Evolutionary conservation across 2,113 vertebrate genomes (phyloP).

Genomic region (Nannospalax galili): DNA sequence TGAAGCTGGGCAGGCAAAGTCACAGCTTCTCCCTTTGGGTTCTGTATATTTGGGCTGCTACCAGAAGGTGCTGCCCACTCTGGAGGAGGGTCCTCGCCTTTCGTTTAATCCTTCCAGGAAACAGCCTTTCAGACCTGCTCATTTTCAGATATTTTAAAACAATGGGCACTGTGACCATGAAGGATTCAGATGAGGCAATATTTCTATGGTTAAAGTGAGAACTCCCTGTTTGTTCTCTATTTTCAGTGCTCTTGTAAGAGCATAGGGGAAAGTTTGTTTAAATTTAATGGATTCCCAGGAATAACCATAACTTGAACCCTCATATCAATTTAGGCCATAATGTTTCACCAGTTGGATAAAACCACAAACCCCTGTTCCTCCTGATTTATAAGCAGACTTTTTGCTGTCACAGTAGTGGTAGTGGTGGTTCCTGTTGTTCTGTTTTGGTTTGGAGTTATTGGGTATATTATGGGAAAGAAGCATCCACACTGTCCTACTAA

Average conservation of each 20-base stretch:
- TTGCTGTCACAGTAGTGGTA: not conserved
- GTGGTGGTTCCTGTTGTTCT: not conserved
- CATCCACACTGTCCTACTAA: not conserved
- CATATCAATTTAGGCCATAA: not conserved
- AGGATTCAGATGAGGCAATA: not conserved
- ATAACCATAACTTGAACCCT: not conserved
- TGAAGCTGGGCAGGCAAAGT: not conserved
- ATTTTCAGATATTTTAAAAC: not conserved
- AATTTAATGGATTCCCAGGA: not conserved
- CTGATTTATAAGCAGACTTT: not conserved
- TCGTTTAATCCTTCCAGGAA: not conserved
- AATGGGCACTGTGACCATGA: not conserved
- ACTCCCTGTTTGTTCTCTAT: not conserved
- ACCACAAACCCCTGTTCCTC: not conserved
- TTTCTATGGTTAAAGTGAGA: not conserved
- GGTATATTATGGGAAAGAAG: not conserved
- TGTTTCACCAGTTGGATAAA: not conserved
- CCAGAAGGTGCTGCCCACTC: not conserved
- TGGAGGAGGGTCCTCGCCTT: not conserved
- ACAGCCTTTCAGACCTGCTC: not conserved
- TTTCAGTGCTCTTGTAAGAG: not conserved
- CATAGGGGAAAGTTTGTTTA: not conserved
- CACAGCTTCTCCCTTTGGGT: not conserved
- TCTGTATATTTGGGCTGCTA: not conserved
- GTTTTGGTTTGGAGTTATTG: not conserved